Percentiles rank a stretch among this genome's conserved stretches.
Conservation (phyloP, 2,113 vertebrate genomes). For the Zosterops hypoxanthus region DNA sequence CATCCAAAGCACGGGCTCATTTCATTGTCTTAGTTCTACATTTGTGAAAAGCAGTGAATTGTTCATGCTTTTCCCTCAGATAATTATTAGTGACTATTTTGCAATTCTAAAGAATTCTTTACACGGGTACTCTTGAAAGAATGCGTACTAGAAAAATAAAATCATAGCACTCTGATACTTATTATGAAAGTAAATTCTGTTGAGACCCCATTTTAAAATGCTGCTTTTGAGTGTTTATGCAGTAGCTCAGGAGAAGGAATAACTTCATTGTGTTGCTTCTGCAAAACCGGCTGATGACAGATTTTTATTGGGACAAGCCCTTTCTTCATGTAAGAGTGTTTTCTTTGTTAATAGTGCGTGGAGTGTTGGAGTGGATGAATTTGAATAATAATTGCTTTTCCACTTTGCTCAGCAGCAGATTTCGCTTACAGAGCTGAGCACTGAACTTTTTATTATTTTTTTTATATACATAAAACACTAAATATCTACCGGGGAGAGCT, state of each 20-base stretch:
- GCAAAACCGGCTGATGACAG: not conserved
- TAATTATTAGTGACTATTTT: not conserved
- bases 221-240: not conserved
- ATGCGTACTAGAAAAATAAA: not conserved
- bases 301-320: not conserved
- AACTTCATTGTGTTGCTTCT: not conserved
- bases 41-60: not conserved
- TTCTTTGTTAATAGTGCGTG: not conserved
- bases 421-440: fast-evolving
- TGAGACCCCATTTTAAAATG: not conserved
- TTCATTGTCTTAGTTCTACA: not conserved
- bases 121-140: not conserved
- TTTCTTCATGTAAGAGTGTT: not conserved
- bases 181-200: not conserved
- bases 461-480: not conserved
- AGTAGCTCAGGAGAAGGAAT: not conserved
- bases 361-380: not conserved
- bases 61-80: not conserved
- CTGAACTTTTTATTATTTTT: not conserved
- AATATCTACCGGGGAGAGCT: not conserved
- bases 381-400: not conserved
- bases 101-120: not conserved
- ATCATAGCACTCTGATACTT: not conserved
- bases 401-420: not conserved
- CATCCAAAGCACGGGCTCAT: not conserved